phyloP scores from a whole-genome alignment of 2,797 vertebrate species.

The Megalops cyprinoides region DNA sequence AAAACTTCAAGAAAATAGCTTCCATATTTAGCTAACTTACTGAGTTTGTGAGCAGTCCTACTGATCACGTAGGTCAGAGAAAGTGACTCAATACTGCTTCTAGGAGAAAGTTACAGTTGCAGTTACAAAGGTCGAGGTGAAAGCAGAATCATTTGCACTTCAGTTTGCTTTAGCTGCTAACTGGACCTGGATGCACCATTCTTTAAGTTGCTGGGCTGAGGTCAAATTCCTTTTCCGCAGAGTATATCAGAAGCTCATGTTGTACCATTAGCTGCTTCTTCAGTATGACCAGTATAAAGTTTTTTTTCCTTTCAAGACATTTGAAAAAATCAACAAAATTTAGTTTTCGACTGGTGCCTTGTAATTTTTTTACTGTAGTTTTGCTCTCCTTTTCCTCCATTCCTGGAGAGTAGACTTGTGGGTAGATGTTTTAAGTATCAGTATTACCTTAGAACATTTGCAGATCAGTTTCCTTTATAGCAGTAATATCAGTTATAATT shows the following conservation, averaged over 20 bases:
- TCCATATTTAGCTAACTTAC: not conserved
- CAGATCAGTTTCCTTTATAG: not conserved
- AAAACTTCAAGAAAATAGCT: not conserved
- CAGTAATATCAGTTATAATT: not conserved
- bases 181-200: constrained; percentile 7
- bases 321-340: not conserved
- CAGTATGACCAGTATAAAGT: not conserved
- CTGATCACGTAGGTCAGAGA: not conserved
- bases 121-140: not conserved
- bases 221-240: not conserved
- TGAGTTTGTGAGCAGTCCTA: not conserved
- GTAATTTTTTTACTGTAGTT: not conserved
- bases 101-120: not conserved
- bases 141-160: constrained; percentile 2
- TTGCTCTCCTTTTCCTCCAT: not conserved
- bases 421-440: not conserved
- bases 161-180: not conserved
- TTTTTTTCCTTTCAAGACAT: not conserved
- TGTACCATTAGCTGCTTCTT: not conserved
- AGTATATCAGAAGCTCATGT: not conserved
- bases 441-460: not conserved
- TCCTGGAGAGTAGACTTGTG: not conserved
- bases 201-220: no score
- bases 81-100: not conserved
- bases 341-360: not conserved